Base-by-base conservation (phyloP, 2,113 vertebrate species). In the Cryptotis parvus region DNA sequence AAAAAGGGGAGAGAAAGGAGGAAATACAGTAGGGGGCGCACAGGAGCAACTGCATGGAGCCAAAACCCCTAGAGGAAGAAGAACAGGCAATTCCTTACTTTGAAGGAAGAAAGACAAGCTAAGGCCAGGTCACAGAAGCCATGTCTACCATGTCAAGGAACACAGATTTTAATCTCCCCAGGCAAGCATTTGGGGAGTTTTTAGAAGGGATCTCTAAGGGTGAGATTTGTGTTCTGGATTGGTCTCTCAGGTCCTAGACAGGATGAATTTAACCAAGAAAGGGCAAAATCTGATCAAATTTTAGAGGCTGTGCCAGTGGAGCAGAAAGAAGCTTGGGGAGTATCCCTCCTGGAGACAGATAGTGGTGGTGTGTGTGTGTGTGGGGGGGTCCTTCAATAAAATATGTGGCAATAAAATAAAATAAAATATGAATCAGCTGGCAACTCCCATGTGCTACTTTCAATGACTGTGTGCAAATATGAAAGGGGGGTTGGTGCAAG, bases 231-330 rank as follows among this genome's bases (percentile, higher is more conserved):
- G 68, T 63, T 93, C 63, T 69, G 43, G 35, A 39, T 41, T 52
- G 78, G 79, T 90, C 90, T 88, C 72, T 58, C 10, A 43, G 78
- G 85, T 86, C 63, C 73, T 76, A 74, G 83, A 94, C 43, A 43
- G 55, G 33, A 63, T 89, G 86, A 83, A 86, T 94, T 96, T 84
- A 80, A 93, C n/a, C 80, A 39, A 29, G 12, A 69, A 90, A 94
- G 91, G 45, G 15, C 66, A 65, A 87, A 90, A 86, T 82, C 35
- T 37, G 79, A 66, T 63, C 43, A 55, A 8, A 12, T 58, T 49
- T 37, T 4, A 43, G 75, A 80, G 20, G 83, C 55, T 76, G 43
- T 10, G 10, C 58, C 20, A 66, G 6, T 10, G 15, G 26, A 90
- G 66, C 66, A 87, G 66, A 90, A 90, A 90, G 77, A 79, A 89